Percentiles rank a stretch among this genome's conserved stretches.
phyloP scores from a whole-genome alignment of 2,888 invertebrate genomes.

The Drosophila conformis region DNA sequence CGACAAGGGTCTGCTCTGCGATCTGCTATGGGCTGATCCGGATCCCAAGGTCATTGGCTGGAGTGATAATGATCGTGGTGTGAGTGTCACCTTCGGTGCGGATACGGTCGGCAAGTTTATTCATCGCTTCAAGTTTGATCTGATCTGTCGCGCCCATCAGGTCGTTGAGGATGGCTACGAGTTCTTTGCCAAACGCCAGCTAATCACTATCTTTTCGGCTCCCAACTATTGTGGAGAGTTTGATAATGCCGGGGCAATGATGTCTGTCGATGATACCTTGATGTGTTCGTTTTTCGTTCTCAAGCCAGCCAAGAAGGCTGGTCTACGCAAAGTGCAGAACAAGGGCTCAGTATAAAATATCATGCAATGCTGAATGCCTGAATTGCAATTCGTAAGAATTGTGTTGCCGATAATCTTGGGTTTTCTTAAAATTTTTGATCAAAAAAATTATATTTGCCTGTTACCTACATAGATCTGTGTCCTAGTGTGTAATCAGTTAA shows the following conservation, averaged over 20 bases:
- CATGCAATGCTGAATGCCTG: neutral
- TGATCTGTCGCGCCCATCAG: conserved; percentile 99
- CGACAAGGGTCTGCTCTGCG: conserved; percentile 97
- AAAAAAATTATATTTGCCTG: neutral
- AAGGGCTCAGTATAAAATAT: neutral
- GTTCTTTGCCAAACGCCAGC: conserved; percentile 96
- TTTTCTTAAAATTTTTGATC: neutral
- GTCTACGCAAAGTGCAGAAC: conserved; percentile 47
- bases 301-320: conserved; percentile 52
- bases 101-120: conserved; percentile 88
- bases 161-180: conserved; percentile 99
- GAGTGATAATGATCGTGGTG: conserved; percentile 99
- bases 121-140: conserved; percentile 96
- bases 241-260: conserved; percentile 95
- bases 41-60: conserved; percentile 98
- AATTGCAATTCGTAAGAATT: conserved; percentile 39
- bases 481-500: neutral
- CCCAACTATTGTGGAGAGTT: conserved; percentile 94
- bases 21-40: conserved; percentile 97
- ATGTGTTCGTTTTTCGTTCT: conserved; percentile 94
- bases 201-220: conserved; percentile 94
- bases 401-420: neutral
- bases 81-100: conserved; percentile 98
- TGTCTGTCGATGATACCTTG: conserved; percentile 97
- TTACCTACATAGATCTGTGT: neutral